Base-by-base conservation (phyloP, 2,888 invertebrate species). In the Baccha elongata region DNA sequence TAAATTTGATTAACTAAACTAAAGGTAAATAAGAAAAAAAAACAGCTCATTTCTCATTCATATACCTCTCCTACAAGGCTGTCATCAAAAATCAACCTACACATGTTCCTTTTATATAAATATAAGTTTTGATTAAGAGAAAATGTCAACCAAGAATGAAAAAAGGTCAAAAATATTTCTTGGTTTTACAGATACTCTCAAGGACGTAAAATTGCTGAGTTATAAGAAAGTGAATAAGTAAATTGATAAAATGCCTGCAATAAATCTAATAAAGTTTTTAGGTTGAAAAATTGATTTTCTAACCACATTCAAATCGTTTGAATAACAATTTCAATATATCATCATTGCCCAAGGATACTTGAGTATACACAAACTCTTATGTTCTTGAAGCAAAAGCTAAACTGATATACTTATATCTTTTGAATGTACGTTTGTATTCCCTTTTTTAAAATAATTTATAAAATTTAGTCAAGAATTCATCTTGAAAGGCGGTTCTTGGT, bases 291-390 rank as follows among this genome's bases (percentile, higher is more conserved):
- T 60, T 60, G 60, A 60, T 60, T 60, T 60, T 60, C 60, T 60
- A 60, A 60, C 60, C 60, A 60, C 60, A 60, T 60, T 60, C 60
- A 60, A 60, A 60, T 60, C 60, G 44, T 60, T 44, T 44, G 60
- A 60, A 60, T 60, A 44, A 60, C 44, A 60, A 40, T 60, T 60
- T 44, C 60, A 60, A 60, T 60, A 60, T 60, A 60, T 60, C 44
- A 60, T 44, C 44, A 60, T 60, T 44, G 60, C 60, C 29, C 17
- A 29, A 60, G 44, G 60, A 60, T 40, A 23, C 58, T 40, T 10
- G 10, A 32, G 15, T 32, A 7, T 10, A 37, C 13, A 10, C 40
- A 40, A 58, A 58, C 40, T 58, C 58, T 0, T 40, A 15, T 58
- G 58, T 58, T 40, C 58, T 58, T 26, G 58, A 58, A 23, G 40